A percentile compares a stretch with the other conserved stretches of the same genome.
Evolutionary conservation across 2,888 invertebrate species (phyloP).

Genomic region (Dynastes maya): DNA sequence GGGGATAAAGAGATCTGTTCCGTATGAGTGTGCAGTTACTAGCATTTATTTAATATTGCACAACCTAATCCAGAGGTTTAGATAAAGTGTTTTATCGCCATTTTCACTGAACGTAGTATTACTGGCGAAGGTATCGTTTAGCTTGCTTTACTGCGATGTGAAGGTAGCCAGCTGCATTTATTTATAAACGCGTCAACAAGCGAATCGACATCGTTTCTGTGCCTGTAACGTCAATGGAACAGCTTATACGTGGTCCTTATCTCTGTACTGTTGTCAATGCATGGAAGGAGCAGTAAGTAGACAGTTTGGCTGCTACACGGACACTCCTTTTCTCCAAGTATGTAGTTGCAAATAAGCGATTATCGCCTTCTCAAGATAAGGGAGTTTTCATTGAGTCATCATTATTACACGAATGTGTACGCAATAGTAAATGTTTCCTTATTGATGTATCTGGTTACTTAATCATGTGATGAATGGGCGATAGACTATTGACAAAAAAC

Average conservation of each 20-base stretch:
- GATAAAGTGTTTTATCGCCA: background rate
- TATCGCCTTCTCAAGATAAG: conserved; percentile 4
- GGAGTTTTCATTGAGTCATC: background rate
- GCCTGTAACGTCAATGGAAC: background rate
- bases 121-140: too few relatives aligned
- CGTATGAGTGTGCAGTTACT: background rate
- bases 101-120: too few relatives aligned
- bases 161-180: background rate
- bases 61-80: background rate
- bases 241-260: background rate
- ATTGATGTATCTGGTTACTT: too few relatives aligned
- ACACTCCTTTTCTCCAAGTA: conserved; percentile 10
- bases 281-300: background rate
- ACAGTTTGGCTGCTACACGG: background rate
- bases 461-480: too few relatives aligned
- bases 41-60: background rate
- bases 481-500: too few relatives aligned
- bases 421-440: background rate
- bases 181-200: background rate
- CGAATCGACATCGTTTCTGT: background rate
- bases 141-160: background rate
- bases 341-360: background rate
- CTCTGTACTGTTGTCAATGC: background rate
- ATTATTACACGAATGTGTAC: background rate
- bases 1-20: background rate